Base-by-base conservation (phyloP, 2,888 invertebrate species). In the Drosophila emarginata region DNA sequence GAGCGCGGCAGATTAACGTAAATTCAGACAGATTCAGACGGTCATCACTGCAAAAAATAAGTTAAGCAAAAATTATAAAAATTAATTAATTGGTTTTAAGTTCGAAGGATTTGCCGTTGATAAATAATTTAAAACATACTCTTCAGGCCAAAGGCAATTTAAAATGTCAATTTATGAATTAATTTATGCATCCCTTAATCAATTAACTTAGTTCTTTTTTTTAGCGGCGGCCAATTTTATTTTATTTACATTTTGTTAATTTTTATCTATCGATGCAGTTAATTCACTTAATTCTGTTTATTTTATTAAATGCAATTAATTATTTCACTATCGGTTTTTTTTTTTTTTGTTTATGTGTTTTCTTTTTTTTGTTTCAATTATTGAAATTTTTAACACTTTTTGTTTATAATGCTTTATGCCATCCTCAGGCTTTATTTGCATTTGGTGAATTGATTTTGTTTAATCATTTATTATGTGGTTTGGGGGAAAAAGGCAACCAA, bases 11-110 rank as follows among this genome's bases (percentile, higher is more conserved):
- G 89, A 97, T 95, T 70, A 96, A 92, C 15, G 95, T 94, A 91
- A 97, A 97, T 92, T 97, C 97, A 1, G 94, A 93, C 61, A 95
- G 91, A 89, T 95, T 96, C 78, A 97, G 92, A 82, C 94, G 94
- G 71, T 96, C 96, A 92, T 97, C 97, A 50, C 96, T 96, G 89
- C 28, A 92, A 90, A 11, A 63, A 51, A 64, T 1, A 56, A 32
- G 2, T 0, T 32, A 57, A 21, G 36, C 2, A 51, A 63, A 39
- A 39, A 6, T 26, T 4, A 14, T 39, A 37, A 32, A 28, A 14
- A 7, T 18, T 18, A 36, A n/a, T 6, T 2, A 60, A 12, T 28
- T 12, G 1, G 21, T 45, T 36, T 2, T 45, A n/a, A 32, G 18
- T 12, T 36, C 50, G 64, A 63, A 71, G 69, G 51, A 56, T 54